Evolutionary conservation across 2,113 vertebrate species (phyloP).

Genomic region (Rhinogobius similis): DNA sequence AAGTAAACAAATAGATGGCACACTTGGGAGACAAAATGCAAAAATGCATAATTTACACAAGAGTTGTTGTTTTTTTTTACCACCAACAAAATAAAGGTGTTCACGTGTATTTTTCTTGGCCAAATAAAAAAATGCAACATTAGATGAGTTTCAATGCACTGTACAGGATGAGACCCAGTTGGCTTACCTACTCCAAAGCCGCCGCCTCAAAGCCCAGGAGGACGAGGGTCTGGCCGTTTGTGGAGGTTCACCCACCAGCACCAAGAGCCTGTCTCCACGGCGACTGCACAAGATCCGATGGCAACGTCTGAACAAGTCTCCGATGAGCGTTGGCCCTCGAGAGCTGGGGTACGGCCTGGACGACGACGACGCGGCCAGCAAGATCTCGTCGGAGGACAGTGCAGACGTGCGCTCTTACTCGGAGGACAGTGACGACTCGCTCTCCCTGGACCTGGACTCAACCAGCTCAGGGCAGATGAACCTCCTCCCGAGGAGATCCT

Average conservation of each 20-base stretch:
- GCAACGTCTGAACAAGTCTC: constrained; percentile 67
- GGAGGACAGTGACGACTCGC: constrained; percentile 90
- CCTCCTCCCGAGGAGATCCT: constrained; percentile 93
- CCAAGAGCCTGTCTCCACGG: constrained; percentile 82
- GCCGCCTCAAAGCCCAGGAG: no score
- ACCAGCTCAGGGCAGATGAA: constrained; percentile 88
- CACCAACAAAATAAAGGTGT: no score
- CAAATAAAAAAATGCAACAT: no score
- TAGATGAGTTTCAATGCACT: no score
- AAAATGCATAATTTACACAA: no score
- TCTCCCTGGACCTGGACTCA: constrained; percentile 75
- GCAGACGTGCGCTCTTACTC: constrained; percentile 84
- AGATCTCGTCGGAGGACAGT: constrained; percentile 92
- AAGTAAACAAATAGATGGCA: no score
- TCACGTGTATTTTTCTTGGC: no score
- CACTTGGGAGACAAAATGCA: no score
- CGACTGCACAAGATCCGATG: constrained; percentile 80
- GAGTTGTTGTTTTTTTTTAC: no score
- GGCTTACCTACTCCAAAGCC: no score
- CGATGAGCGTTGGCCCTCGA: constrained; percentile 59
- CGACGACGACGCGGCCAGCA: constrained; percentile 78
- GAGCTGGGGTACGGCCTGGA: constrained; percentile 69
- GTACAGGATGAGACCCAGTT: no score
- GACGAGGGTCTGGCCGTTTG: constrained; percentile 69
- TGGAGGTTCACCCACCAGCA: constrained; percentile 81